These are phyloP conservation scores for Pipa parva DNA, from an alignment of 2,113 vertebrate genomes.

Conservation along the genomic window DNA sequence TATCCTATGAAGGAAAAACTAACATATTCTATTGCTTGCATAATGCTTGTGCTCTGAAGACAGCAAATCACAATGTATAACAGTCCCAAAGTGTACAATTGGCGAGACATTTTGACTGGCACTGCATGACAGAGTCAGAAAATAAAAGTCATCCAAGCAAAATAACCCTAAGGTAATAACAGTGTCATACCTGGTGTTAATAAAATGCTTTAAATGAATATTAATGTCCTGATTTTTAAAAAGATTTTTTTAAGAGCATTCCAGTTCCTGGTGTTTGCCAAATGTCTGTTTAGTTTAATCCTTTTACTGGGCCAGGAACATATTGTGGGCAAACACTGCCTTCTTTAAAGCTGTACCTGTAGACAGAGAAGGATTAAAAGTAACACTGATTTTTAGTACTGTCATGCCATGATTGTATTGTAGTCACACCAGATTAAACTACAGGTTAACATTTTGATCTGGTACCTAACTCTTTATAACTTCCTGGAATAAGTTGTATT, in stretches of 20 bases:
- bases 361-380: too few relatives aligned
- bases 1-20: constrained; percentile 16
- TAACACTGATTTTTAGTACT: too few relatives aligned
- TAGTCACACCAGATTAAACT: too few relatives aligned
- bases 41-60: constrained; percentile 1
- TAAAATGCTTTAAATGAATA: constrained; percentile 9
- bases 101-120: constrained; percentile 32
- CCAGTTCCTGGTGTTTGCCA: neutral
- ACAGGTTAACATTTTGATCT: too few relatives aligned
- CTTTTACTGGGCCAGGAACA: neutral
- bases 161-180: neutral
- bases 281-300: neutral
- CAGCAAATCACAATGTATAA: neutral
- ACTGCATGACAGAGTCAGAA: neutral
- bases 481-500: too few relatives aligned
- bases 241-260: constrained; percentile 13
- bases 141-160: constrained; percentile 4
- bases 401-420: too few relatives aligned
- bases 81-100: neutral
- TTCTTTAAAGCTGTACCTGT: too few relatives aligned
- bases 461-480: too few relatives aligned
- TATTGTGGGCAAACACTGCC: neutral
- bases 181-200: constrained; percentile 18
- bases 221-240: constrained; percentile 2
- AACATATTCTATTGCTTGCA: constrained; percentile 5